Evolutionary conservation across 2,797 vertebrate genomes (phyloP).

Genomic region (Ceyx erithaca): DNA sequence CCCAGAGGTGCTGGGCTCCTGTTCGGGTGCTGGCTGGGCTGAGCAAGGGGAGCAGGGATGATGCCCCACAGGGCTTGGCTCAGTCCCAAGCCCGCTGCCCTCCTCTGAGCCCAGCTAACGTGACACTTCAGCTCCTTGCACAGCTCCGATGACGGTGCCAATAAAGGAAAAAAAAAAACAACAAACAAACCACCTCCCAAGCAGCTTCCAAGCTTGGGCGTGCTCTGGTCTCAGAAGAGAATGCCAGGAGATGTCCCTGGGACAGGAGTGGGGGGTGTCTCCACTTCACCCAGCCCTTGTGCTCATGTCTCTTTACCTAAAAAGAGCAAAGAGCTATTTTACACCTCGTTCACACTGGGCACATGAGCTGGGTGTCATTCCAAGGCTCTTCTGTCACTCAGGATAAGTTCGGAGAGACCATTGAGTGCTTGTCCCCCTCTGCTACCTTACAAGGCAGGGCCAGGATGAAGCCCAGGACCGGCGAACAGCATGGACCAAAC

Average conservation of each 20-base stretch:
- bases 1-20: background rate
- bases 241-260: background rate
- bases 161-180: background rate
- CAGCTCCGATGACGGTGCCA: background rate
- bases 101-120: background rate
- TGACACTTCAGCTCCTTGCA: conserved; percentile 2
- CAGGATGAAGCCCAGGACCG: background rate
- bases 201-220: background rate
- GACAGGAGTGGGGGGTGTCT: background rate
- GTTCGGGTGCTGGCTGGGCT: rapidly evolving
- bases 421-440: background rate
- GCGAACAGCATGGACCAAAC: background rate
- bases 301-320: conserved; percentile 23
- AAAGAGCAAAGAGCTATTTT: conserved; percentile 61
- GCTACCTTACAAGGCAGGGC: conserved; percentile 54
- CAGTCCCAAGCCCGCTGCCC: background rate
- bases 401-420: background rate
- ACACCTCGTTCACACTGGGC: conserved; percentile 41
- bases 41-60: background rate
- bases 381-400: conserved; percentile 30
- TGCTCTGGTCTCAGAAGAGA: background rate
- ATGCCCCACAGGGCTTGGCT: background rate
- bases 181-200: background rate
- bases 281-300: background rate
- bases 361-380: conserved; percentile 26